Conservation (phyloP, 2,113 vertebrate genomes). For the Hipposideros armiger region DNA sequence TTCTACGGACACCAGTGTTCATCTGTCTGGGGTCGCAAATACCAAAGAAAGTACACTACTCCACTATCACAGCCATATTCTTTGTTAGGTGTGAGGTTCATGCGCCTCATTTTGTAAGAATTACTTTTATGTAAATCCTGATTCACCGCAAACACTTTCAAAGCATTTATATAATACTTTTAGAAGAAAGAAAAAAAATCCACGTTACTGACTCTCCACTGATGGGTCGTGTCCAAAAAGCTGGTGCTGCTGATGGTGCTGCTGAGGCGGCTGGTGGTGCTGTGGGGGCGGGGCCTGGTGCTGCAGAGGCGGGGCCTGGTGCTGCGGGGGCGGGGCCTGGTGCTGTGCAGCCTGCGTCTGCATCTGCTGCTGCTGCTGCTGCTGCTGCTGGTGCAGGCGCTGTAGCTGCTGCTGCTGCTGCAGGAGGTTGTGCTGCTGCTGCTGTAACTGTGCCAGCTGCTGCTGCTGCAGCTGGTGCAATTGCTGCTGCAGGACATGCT, state of each 20-base stretch:
- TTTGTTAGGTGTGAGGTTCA: neutral
- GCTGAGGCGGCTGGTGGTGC: slow-evolving; percentile 87
- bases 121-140: neutral
- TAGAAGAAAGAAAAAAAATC: neutral
- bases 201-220: slow-evolving; percentile 92
- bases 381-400: slow-evolving; percentile 89
- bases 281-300: slow-evolving; percentile 87
- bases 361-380: slow-evolving; percentile 90
- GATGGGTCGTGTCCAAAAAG: slow-evolving; percentile 96
- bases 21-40: neutral
- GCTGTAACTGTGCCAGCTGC: slow-evolving; percentile 88
- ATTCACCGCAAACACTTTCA: neutral
- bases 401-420: slow-evolving; percentile 84
- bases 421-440: slow-evolving; percentile 85
- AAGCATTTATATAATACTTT: neutral
- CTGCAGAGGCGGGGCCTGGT: slow-evolving; percentile 88
- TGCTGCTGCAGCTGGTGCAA: slow-evolving; percentile 88
- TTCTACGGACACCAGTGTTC: rapidly evolving
- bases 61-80: rapidly evolving
- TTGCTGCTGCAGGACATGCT: slow-evolving; percentile 90
- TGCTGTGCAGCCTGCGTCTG: slow-evolving; percentile 50
- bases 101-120: rapidly evolving
- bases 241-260: slow-evolving; percentile 89
- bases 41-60: rapidly evolving
- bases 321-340: slow-evolving; percentile 87